Evolutionary conservation across 2,797 vertebrate genomes (phyloP), one percentile per base, ranked within the genome.

Genomic region (Amblyopsis hoosieri): DNA sequence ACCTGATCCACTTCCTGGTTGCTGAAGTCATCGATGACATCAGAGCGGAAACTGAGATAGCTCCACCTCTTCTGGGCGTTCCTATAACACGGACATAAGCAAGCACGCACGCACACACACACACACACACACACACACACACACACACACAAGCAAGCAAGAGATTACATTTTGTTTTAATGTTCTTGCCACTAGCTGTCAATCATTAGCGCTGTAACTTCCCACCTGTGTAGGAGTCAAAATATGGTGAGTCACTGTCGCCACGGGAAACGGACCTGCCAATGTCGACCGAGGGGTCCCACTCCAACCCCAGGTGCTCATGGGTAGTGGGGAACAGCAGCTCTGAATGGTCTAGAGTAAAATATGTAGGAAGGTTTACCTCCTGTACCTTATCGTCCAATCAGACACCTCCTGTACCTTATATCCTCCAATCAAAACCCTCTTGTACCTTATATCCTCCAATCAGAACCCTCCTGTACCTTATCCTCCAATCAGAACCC

Each of bases 201-300:
- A 33, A 17, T 15, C 4, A 52, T n/a, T 8, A 15, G 4, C 4
- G 8, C 7, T 11, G 17, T 53, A 17, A 53, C 4, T n/a, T 14
- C 59, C 13, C 55, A 93, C 88, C 90, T 51, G 86, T 64, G 59
- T 72, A 55, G 45, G 72, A 54, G 0, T 88, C 91, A 78, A 90
- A 92, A 62, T 89, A 92, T 0, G 89, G 91, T 0, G 90, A 93
- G 70, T 93, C 91, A 0, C 86, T 75, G 0, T 92, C 88, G 4
- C 91, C 85, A 2, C 71, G 76, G 19, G 92, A 92, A 0, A 91
- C 70, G 0, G 93, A 91, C 1, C 85, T 90, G 0, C 95, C 95
- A 1, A 96, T 85, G 15, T 96, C 95, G 0, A 94, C 95, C 0
- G 94, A 94, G 0, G 95, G 94, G 72, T 96, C 95, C 95, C 95